Evolutionary conservation across 1,140 invertebrate genomes (phyloP).

Genomic region (Chrysopa pallens): DNA sequence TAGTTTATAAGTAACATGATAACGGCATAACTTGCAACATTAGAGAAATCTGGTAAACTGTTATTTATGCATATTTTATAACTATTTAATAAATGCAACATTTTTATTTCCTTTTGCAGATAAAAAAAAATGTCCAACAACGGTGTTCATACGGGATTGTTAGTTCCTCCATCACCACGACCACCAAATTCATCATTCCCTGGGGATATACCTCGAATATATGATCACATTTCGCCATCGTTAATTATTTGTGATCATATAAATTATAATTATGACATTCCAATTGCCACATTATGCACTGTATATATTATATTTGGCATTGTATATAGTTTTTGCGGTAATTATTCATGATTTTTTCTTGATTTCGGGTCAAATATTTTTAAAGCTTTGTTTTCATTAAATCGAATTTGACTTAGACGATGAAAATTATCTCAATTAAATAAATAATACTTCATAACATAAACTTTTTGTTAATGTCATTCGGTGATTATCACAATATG

Average conservation of each 20-base stretch:
- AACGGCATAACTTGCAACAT: no score
- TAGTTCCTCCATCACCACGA: neutral
- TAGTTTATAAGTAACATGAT: no score
- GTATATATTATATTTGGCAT: constrained; percentile 41
- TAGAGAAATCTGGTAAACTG: no score
- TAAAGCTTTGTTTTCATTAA: neutral
- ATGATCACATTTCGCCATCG: neutral
- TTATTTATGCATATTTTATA: no score
- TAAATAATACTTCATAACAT: no score
- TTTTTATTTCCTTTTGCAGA: no score
- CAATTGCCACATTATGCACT: constrained; percentile 30
- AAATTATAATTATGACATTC: constrained; percentile 28
- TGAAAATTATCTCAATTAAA: neutral
- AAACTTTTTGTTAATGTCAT: no score
- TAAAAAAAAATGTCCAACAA: no score
- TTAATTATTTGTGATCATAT: neutral
- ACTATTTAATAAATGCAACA: no score
- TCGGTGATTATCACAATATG: no score
- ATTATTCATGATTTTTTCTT: constrained; percentile 10
- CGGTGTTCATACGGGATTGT: neutral
- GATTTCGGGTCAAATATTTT: neutral
- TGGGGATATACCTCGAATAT: neutral
- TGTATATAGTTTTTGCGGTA: constrained; percentile 44
- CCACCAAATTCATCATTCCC: neutral
- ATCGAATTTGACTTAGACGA: neutral